Evolutionary conservation across 2,888 invertebrate species (phyloP).

Genomic region (Xestia sexstrigata): DNA sequence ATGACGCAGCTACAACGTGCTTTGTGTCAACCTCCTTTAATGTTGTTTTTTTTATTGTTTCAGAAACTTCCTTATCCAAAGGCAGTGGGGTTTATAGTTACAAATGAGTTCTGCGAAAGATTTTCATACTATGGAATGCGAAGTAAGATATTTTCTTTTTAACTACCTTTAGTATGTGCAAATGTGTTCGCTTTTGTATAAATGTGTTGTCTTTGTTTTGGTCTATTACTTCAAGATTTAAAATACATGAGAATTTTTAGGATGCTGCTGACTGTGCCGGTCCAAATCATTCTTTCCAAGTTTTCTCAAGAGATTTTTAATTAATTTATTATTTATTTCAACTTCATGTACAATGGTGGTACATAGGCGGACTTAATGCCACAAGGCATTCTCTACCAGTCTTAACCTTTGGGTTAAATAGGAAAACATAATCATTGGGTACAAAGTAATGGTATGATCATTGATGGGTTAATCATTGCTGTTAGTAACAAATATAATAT

Average conservation of each 20-base stretch:
- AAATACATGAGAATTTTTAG: background rate
- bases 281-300: background rate
- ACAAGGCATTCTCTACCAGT: too few relatives aligned
- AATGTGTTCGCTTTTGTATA: background rate
- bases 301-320: background rate
- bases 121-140: constrained; percentile 99
- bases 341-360: too few relatives aligned
- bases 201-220: background rate
- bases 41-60: constrained; percentile 71
- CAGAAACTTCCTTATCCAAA: constrained; percentile 95
- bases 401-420: too few relatives aligned
- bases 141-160: constrained; percentile 91
- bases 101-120: constrained; percentile 99
- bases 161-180: background rate
- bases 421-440: too few relatives aligned
- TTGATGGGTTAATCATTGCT: background rate
- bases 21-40: background rate
- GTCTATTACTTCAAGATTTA: background rate
- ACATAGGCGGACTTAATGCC: too few relatives aligned
- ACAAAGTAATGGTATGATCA: too few relatives aligned
- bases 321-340: too few relatives aligned
- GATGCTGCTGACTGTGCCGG: background rate
- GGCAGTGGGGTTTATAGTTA: constrained; percentile 97
- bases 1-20: background rate
- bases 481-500: background rate